These are phyloP conservation scores for Cheilosia vernalis DNA, from an alignment of 2,888 invertebrate genomes.

Conservation along the genomic window DNA sequence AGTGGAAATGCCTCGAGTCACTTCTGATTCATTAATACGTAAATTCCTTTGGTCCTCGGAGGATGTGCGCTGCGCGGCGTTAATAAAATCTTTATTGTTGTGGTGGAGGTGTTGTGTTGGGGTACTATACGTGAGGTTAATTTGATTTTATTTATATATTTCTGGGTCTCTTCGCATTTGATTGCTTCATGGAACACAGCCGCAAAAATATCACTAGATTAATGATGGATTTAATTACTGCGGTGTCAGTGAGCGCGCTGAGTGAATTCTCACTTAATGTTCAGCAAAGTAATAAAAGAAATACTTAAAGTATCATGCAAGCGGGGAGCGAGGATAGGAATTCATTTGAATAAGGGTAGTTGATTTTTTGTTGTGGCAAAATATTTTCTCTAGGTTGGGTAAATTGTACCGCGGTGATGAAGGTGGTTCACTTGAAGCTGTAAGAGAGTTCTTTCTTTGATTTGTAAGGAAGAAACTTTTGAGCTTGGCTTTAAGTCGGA, in stretches of 20 bases:
- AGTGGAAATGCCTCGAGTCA: conserved; percentile 51
- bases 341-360: too few species aligned
- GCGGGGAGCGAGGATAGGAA: too few species aligned
- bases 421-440: too few species aligned
- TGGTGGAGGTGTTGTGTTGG: conserved; percentile 7
- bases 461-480: too few species aligned
- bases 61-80: conserved; percentile 39
- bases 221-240: conserved; percentile 1
- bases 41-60: conserved; percentile 53
- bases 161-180: conserved; percentile 4
- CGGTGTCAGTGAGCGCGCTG: not conserved
- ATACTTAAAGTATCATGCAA: too few species aligned
- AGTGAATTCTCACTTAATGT: too few species aligned
- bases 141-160: conserved; percentile 62
- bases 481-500: too few species aligned
- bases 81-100: conserved; percentile 61
- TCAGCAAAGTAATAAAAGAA: too few species aligned
- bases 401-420: too few species aligned
- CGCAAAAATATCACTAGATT: not conserved
- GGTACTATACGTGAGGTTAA: conserved; percentile 42
- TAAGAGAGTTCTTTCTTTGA: too few species aligned
- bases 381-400: too few species aligned
- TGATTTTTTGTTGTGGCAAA: too few species aligned
- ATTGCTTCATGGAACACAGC: not conserved
- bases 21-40: conserved; percentile 60